Conservation (phyloP, 2,888 invertebrate species). For the Colletes collaris region DNA sequence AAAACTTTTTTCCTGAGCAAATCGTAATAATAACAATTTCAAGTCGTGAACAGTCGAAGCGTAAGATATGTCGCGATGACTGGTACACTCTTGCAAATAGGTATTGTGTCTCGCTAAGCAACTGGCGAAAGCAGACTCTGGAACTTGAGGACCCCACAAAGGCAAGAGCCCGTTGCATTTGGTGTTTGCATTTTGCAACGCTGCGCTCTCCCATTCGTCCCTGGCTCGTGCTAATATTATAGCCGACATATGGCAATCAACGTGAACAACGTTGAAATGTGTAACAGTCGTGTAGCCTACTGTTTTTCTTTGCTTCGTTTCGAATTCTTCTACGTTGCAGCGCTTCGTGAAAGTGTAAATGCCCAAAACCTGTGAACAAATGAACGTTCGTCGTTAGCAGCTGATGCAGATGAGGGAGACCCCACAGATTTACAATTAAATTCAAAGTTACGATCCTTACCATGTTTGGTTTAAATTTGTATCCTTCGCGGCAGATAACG, state of each 20-base stretch:
- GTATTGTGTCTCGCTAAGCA: constrained; percentile 96
- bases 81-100: constrained; percentile 90
- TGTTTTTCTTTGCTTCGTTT: constrained; percentile 94
- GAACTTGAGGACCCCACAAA: constrained; percentile 97
- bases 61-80: constrained; percentile 91
- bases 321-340: constrained; percentile 96
- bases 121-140: constrained; percentile 96
- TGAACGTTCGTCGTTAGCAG: not conserved
- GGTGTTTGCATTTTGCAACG: constrained; percentile 98
- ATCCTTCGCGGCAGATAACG: constrained; percentile 99
- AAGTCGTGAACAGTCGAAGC: constrained; percentile 95
- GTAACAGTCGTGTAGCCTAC: constrained; percentile 97
- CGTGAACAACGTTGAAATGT: constrained; percentile 99
- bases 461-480: constrained; percentile 96
- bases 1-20: constrained; percentile 97
- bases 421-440: too few species aligned
- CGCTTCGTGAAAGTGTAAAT: constrained; percentile 99
- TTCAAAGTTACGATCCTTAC: constrained; percentile 76
- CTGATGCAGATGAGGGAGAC: too few species aligned
- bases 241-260: constrained; percentile 99
- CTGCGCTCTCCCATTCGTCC: constrained; percentile 99
- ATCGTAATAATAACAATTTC: constrained; percentile 93
- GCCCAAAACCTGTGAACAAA: constrained; percentile 89
- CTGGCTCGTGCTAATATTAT: constrained; percentile 89
- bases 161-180: constrained; percentile 98